Base-by-base conservation (phyloP, 2,113 vertebrate species). In the Gambusia affinis region DNA sequence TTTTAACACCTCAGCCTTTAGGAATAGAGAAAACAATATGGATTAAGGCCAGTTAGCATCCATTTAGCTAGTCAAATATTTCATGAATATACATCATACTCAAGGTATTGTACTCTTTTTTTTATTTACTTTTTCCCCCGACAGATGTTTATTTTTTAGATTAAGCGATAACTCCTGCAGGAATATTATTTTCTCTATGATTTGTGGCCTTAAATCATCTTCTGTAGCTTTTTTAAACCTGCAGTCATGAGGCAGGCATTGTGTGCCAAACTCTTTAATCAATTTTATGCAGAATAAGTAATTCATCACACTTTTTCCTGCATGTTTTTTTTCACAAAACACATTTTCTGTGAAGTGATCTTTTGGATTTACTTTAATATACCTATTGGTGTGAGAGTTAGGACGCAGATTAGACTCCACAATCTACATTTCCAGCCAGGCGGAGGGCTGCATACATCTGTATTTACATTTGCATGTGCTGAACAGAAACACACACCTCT, bases 391-490 rank as follows among this genome's bases (percentile, higher is more conserved):
- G 85, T 82, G 62, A 67, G 77, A 82, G 44, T 47, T 47, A 19
- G 72, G 66, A 42, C 54, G 19, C 83, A 83, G 89, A 89, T 90
- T 89, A 82, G 71, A 79, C 78, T 87, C 77, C 51, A 85, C 90
- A 85, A 85, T 91, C 79, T 84, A 83, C 70, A 60, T 86, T 90
- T 91, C 85, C 85, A 90, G 89, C 92, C 92, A 92, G 82, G 62
- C 71, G 60, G 74, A 72, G 83, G 83, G 74, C 80, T 75, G 37
- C 68, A 67, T 68, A 79, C 68, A 75, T 73, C 51, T 81, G 70
- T 81, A 64, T 70, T 81, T 76, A 76, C 79, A 57, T 64, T 35
- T 60, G 70, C 33, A 35, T 67, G 60, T 73, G 51, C 17, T 54
- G 57, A 62, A 76, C 70, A 60, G 31, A 60, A 51, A 54, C 42